Percentiles rank a stretch among this genome's conserved stretches.
phyloP scores from a whole-genome alignment of 2,797 vertebrate genomes.

The Acanthopagrus latus region DNA sequence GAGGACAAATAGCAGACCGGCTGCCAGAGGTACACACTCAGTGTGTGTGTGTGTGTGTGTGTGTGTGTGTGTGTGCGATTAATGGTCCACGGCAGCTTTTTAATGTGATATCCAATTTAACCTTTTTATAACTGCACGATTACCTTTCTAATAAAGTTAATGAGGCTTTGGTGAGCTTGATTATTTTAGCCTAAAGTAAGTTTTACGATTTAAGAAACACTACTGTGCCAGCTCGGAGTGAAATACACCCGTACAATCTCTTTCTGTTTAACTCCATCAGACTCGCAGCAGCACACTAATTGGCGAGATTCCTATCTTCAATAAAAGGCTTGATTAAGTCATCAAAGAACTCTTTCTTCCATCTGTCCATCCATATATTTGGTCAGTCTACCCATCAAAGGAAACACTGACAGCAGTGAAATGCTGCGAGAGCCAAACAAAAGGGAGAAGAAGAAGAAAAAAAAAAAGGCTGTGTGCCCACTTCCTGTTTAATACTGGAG shows the following conservation, averaged over 20 bases:
- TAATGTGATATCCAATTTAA: conserved; percentile 30
- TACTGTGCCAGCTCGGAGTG: not conserved
- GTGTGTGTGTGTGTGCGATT: conserved; percentile 27
- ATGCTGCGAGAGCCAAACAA: conserved; percentile 38
- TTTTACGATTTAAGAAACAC: not conserved
- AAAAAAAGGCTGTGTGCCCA: conserved; percentile 23
- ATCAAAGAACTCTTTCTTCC: conserved; percentile 9
- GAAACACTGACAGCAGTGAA: conserved; percentile 23
- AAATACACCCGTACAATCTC: not conserved
- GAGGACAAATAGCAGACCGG: conserved; percentile 3
- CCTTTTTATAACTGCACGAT: conserved; percentile 33
- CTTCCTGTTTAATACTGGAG: conserved; percentile 58
- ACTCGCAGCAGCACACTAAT: not conserved
- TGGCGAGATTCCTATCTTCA: not conserved
- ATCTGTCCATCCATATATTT: not conserved
- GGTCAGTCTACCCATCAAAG: conserved; percentile 27
- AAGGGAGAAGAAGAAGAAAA: conserved; percentile 14
- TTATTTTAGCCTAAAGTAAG: conserved; percentile 14
- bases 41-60: conserved; percentile 5
- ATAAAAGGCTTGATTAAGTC: conserved; percentile 8
- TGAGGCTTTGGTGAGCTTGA: conserved; percentile 29
- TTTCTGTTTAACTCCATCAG: not conserved
- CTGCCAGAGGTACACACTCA: conserved; percentile 3
- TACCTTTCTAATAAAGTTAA: conserved; percentile 48
- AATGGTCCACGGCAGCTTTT: conserved; percentile 34